Conservation (phyloP, 2,113 vertebrate species). For the Andinoacara biseriatus region DNA sequence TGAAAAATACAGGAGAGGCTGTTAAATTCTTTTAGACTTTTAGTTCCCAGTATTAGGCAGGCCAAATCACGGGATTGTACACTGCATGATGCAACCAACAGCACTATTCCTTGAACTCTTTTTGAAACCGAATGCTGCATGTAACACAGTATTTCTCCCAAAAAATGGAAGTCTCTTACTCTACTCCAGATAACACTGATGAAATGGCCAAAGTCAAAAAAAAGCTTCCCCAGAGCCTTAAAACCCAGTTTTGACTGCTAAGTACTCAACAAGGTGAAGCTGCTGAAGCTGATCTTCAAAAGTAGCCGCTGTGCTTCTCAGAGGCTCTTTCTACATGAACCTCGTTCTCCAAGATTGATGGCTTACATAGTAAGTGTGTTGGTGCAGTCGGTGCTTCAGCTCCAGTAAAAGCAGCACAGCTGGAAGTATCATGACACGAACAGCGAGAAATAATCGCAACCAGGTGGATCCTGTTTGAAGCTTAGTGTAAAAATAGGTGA, state of each 20-base stretch:
- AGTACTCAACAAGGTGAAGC: background rate
- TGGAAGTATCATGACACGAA: background rate
- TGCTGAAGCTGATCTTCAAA: background rate
- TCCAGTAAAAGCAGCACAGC: conserved; percentile 1
- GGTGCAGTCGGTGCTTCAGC: background rate
- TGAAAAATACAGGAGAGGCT: background rate
- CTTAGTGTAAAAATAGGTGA: background rate
- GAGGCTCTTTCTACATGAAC: background rate
- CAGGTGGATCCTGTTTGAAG: conserved; percentile 13
- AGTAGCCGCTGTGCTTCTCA: background rate
- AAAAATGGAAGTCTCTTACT: background rate
- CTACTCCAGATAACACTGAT: background rate
- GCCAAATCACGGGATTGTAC: background rate
- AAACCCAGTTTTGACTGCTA: background rate
- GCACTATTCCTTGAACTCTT: background rate
- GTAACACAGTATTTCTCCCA: background rate
- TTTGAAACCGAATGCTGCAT: background rate
- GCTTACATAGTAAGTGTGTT: background rate
- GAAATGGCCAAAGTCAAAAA: background rate
- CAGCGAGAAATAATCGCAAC: conserved; percentile 2
- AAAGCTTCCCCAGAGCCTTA: background rate
- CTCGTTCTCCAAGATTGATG: conserved; percentile 5
- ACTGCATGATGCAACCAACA: background rate
- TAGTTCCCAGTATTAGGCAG: background rate
- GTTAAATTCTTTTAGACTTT: background rate